Evolutionary conservation across 1,140 invertebrate species (phyloP).

Genomic region (Muscidifurax raptorellus): DNA sequence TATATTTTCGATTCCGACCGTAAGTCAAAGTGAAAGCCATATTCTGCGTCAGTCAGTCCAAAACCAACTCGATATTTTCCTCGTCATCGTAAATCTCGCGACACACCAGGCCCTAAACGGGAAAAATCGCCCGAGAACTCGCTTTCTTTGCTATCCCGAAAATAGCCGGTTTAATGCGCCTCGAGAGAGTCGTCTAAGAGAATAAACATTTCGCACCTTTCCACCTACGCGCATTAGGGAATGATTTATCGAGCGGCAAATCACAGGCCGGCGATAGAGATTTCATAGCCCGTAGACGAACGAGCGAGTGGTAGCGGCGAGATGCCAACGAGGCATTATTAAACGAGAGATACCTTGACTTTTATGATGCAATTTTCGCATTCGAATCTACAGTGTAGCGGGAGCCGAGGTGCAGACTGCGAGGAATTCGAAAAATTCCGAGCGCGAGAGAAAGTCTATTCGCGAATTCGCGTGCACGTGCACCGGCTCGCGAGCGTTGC

Average conservation of each 20-base stretch:
- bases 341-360: neutral
- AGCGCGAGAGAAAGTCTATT: constrained; percentile 1
- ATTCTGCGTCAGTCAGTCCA: neutral
- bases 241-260: neutral
- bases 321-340: neutral
- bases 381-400: neutral
- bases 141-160: neutral
- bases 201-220: neutral
- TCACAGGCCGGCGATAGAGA: neutral
- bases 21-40: neutral
- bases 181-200: neutral
- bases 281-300: neutral
- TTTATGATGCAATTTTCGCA: constrained; percentile 1
- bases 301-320: neutral
- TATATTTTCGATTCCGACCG: neutral
- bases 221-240: neutral
- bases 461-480: too few relatives aligned
- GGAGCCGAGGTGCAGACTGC: neutral
- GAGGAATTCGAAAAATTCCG: constrained; percentile 11
- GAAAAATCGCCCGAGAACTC: too few relatives aligned
- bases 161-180: neutral
- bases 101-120: neutral
- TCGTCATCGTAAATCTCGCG: neutral
- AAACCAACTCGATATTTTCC: neutral
- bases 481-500: neutral